Base-by-base conservation (phyloP, 2,113 vertebrate genomes). In the Brachypteracias leptosomus region DNA sequence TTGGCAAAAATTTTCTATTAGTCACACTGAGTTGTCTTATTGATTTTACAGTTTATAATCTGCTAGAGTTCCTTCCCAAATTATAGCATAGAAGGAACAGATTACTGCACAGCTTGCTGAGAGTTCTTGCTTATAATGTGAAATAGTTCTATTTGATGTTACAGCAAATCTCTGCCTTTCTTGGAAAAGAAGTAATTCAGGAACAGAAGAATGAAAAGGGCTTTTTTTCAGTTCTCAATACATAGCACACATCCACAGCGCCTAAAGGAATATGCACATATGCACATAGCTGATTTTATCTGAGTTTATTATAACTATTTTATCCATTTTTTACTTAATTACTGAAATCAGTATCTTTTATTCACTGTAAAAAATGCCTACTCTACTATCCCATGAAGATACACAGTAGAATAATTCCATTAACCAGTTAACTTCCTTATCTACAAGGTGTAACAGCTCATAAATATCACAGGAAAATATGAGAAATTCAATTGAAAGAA, bases 11-110 rank as follows among this genome's bases (percentile, higher is more conserved):
- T 58, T 73, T 93, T 33, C 40, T 89, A 7, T 88, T 92, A 85
- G 52, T 89, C 47, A 89, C n/a, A 47, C 15, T 89, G 81, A 96
- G 57, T 21, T 94, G 52, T 42, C 24, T 58, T 85, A 89, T 2
- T 93, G 85, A 78, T 87, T 94, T 93, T 58, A 80, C 42, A 82
- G 57, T 84, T 77, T 46, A 81, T 94, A 97, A 96, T 89, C 94
- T 91, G 68, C 72, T 94, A 78, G 49, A 92, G 29, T 83, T 88
- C 59, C 57, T 81, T 46, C 36, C 85, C 46, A 81, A 92, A 95
- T 77, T 83, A 76, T 40, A 78, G 38, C 36, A 84, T 12, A 85
- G 75, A 95, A 89, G 36, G 68, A 92, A 93, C 24, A 93, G 78
- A 94, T 86, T 95, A 96, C 55, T 84, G 75, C 49, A 47, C 52